phyloP scores from a whole-genome alignment of 2,113 vertebrate species.

The Cheilinus undulatus region DNA sequence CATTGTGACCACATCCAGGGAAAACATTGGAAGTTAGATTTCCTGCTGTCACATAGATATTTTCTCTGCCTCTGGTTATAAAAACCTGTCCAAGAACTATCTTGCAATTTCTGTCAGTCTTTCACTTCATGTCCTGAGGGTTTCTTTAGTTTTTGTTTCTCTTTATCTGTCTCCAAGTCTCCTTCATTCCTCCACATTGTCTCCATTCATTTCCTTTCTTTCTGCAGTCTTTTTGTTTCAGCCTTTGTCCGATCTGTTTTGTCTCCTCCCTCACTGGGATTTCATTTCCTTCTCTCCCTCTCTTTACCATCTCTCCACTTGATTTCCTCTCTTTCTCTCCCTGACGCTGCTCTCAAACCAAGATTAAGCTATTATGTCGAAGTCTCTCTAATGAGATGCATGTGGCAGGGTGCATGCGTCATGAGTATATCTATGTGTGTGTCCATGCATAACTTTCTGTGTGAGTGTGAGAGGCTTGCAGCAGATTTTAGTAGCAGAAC shows the following conservation, averaged over 20 bases:
- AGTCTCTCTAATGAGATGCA: slow-evolving; percentile 39
- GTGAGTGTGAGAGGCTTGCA: not conserved
- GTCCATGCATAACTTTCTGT: slow-evolving; percentile 18
- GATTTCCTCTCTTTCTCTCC: slow-evolving; percentile 1
- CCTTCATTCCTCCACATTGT: not conserved
- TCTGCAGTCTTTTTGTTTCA: not conserved
- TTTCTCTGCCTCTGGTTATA: slow-evolving; percentile 13
- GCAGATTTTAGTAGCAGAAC: slow-evolving; percentile 35
- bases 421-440: slow-evolving; percentile 15
- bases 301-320: not conserved
- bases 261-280: not conserved
- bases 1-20: not conserved
- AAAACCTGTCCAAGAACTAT: not conserved
- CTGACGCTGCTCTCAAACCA: not conserved
- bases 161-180: not conserved
- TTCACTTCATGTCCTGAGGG: slow-evolving; percentile 26
- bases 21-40: not conserved
- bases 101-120: slow-evolving; percentile 13
- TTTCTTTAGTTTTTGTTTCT: not conserved
- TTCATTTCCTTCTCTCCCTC: not conserved
- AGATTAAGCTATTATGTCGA: slow-evolving; percentile 38
- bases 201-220: not conserved
- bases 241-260: not conserved
- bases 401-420: slow-evolving; percentile 6
- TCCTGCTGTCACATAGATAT: not conserved